Evolutionary conservation across 2,888 invertebrate genomes (phyloP), one percentile per base, ranked within the genome.

Genomic region (Leptopilina myrica): DNA sequence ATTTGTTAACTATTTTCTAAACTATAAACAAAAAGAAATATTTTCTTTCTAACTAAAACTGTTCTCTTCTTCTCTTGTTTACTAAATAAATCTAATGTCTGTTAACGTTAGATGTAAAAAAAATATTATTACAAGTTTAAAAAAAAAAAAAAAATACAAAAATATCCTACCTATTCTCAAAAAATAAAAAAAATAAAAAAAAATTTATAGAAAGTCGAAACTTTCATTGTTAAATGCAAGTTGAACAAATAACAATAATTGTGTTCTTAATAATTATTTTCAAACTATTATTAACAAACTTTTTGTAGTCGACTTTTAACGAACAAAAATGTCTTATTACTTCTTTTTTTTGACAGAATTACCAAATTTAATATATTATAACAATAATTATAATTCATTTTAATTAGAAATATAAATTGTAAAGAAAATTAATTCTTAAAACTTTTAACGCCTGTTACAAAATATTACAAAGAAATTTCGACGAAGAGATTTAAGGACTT

Each of bases 401-500:
- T 33, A 20, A 67, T 11, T 67, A 67, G 9, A 26, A 15, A 15
- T 49, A 46, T 15, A 33, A 26, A 26, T 4, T 43, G 8, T 15
- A 62, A 62, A 62, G 20, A 15, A 20, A 20, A 9, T 20, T 62
- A 20, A 62, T 15, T 62, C 20, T 62, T 62, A 20, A 15, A 56
- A 59, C 7, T 59, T 9, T 75, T 26, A 59, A 56, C n/a, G 56
- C 14, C 15, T 15, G 73, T 43, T 46, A 53, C 14, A 15, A 20
- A 15, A 14, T 15, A 15, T 73, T 53, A 9, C 15, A 62, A 62
- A 62, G 8, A 56, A 53, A 33, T 59, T 73, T 73, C 40, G 56
- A 73, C 73, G n/a, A 73, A 56, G 73, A 56, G 56, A 73, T 73
- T 43, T n/a, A 73, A 56, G 56, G 8, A n/a, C 33, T 56, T 59